These are phyloP conservation scores for Eumeta japonica DNA, from an alignment of 1,140 invertebrate species.

Conservation along the genomic window DNA sequence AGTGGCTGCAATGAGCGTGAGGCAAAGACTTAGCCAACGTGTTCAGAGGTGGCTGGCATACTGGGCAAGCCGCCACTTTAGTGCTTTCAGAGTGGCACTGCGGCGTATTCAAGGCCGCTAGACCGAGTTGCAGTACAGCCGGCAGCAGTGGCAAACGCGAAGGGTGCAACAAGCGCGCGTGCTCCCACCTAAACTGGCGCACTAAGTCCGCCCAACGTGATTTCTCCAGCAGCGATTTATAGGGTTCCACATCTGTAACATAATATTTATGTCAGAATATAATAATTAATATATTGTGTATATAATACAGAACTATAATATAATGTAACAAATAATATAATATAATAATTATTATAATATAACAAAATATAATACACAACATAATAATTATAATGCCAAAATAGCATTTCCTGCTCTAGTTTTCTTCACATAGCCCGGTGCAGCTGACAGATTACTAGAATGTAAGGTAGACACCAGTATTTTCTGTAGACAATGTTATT, in stretches of 20 bases:
- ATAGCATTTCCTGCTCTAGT: too few species aligned
- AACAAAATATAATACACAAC: too few species aligned
- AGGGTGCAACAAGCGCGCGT: constrained; percentile 91
- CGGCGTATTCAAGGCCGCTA: constrained; percentile 92
- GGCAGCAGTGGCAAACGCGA: constrained; percentile 89
- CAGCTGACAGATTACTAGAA: too few species aligned
- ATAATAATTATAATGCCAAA: too few species aligned
- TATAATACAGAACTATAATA: too few species aligned
- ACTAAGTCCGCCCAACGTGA: constrained; percentile 80
- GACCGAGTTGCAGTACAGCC: constrained; percentile 78
- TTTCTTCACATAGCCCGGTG: too few species aligned
- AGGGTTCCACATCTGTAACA: constrained; percentile 56
- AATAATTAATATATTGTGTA: too few species aligned
- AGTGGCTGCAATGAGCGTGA: constrained; percentile 95
- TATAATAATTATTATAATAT: too few species aligned
- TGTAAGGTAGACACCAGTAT: too few species aligned
- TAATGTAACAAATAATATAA: too few species aligned
- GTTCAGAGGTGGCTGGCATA: constrained; percentile 87
- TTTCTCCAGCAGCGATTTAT: constrained; percentile 57
- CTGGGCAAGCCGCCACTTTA: constrained; percentile 87
- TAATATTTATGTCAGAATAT: not conserved
- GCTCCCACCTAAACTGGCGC: constrained; percentile 89
- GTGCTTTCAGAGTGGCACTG: constrained; percentile 69
- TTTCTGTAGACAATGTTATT: too few species aligned
- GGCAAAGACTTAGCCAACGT: constrained; percentile 83